Conservation (phyloP, 2,797 vertebrate species). For the Dryobates pubescens region DNA sequence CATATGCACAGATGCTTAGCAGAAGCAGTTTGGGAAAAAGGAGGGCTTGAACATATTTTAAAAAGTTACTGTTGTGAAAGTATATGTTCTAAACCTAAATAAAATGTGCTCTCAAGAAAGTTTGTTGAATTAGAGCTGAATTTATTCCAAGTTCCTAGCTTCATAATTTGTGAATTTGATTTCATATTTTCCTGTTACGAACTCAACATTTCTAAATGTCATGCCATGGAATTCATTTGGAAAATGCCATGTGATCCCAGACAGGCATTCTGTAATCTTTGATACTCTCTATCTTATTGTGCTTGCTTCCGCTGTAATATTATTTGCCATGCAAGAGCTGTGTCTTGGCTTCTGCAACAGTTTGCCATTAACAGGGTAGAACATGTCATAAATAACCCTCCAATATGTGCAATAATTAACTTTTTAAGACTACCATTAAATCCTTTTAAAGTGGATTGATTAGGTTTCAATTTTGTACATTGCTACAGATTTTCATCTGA, state of each 20-base stretch:
- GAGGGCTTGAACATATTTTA: neutral
- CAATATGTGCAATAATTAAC: constrained; percentile 38
- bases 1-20: neutral
- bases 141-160: neutral
- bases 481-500: constrained; percentile 58
- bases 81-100: neutral
- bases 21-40: neutral
- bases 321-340: neutral
- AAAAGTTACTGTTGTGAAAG: neutral
- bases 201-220: neutral
- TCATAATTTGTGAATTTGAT: neutral
- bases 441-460: constrained; percentile 36
- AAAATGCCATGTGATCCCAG: neutral
- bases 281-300: neutral
- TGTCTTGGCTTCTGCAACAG: neutral
- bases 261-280: neutral
- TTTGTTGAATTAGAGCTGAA: neutral
- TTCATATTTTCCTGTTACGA: neutral
- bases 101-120: neutral
- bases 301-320: neutral
- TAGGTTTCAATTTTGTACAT: constrained; percentile 41
- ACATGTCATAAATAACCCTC: constrained; percentile 19
- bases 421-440: constrained; percentile 52
- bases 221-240: neutral
- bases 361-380: neutral